phyloP scores from a whole-genome alignment of 2,888 invertebrate species.

The Nymphalis c-album region DNA sequence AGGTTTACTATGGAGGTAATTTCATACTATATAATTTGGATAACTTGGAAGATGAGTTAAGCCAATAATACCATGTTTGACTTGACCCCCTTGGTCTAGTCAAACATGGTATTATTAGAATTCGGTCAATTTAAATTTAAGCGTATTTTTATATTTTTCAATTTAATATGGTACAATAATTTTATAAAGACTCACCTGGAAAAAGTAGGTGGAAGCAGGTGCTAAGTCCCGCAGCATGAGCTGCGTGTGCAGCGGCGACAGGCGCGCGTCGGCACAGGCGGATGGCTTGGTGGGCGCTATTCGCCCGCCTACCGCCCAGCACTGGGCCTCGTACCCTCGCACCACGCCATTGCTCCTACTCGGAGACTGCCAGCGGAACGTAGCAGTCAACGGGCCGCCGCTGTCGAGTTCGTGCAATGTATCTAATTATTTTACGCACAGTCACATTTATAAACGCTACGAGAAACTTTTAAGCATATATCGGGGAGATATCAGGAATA shows the following conservation, averaged over 20 bases:
- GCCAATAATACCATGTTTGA: too few relatives aligned
- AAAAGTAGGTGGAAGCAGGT: slow-evolving; percentile 84
- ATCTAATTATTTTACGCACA: neutral
- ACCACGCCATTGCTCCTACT: slow-evolving; percentile 87
- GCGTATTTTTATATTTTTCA: neutral
- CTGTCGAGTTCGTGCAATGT: slow-evolving; percentile 41
- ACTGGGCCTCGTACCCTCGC: slow-evolving; percentile 86
- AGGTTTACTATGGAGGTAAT: too few relatives aligned
- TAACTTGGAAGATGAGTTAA: too few relatives aligned
- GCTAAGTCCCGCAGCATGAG: slow-evolving; percentile 80
- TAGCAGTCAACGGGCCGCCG: slow-evolving; percentile 77
- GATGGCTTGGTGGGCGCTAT: slow-evolving; percentile 63
- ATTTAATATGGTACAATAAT: neutral
- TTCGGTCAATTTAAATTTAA: too few relatives aligned
- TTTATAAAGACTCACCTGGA: slow-evolving; percentile 74
- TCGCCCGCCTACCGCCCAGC: slow-evolving; percentile 79
- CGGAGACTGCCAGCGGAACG: slow-evolving; percentile 92
- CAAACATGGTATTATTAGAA: too few relatives aligned
- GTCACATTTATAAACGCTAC: too few relatives aligned
- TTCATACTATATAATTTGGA: too few relatives aligned
- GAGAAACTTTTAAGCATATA: too few relatives aligned
- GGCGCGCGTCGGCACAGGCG: slow-evolving; percentile 77
- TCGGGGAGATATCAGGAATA: too few relatives aligned
- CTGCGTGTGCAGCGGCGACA: slow-evolving; percentile 78
- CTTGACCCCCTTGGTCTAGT: too few relatives aligned